Conservation (phyloP, 2,888 invertebrate genomes). For the Hypolimnas misippus region DNA sequence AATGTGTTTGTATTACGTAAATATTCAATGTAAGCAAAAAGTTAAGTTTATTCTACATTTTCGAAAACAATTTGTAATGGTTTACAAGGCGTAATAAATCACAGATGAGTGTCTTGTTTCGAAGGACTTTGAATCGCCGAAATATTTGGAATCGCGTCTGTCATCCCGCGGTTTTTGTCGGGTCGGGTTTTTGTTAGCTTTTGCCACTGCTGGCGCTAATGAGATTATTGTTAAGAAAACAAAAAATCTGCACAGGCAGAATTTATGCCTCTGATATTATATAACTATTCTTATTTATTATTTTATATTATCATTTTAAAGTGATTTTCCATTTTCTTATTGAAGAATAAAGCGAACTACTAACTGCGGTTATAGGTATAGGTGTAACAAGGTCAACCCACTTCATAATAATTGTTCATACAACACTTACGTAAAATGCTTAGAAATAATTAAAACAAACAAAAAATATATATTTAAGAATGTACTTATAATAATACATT, state of each 20-base stretch:
- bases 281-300: neutral
- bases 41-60: conserved; percentile 60
- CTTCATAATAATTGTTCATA: neutral
- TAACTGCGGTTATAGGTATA: neutral
- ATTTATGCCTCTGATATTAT: neutral
- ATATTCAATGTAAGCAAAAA: conserved; percentile 44
- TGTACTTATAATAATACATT: neutral
- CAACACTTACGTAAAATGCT: neutral
- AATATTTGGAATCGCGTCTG: conserved; percentile 79
- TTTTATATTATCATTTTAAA: no score
- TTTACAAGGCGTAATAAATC: conserved; percentile 71
- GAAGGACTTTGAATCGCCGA: conserved; percentile 74
- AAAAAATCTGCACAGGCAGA: neutral
- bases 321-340: neutral
- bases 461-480: neutral
- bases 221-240: conserved; percentile 50
- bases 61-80: conserved; percentile 75
- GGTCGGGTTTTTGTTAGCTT: conserved; percentile 57
- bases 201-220: conserved; percentile 68
- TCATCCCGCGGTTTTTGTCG: conserved; percentile 73
- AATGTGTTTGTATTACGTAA: conserved; percentile 3
- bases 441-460: neutral
- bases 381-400: neutral
- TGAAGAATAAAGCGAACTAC: neutral
- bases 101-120: conserved; percentile 72